phyloP scores from a whole-genome alignment of 2,888 invertebrate genomes.

The Anagyrus pseudococci region DNA sequence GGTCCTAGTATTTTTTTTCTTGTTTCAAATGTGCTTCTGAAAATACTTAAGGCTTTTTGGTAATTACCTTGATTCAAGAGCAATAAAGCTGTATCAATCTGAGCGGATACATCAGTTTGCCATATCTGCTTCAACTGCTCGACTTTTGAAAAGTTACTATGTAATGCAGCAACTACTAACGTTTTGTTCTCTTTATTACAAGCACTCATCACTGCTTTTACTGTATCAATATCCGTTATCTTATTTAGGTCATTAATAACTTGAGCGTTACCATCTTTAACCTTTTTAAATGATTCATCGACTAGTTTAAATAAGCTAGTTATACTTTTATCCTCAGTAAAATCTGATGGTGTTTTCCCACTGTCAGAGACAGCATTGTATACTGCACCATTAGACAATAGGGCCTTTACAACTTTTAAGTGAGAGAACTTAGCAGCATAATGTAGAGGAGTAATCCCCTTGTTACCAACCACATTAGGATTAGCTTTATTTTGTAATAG shows the following conservation, averaged over 20 bases:
- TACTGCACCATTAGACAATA: slow-evolving; percentile 39
- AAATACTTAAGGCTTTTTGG: slow-evolving; percentile 27
- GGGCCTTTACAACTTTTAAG: slow-evolving; percentile 34
- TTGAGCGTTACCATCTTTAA: slow-evolving; percentile 16
- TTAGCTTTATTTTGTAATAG: slow-evolving; percentile 36
- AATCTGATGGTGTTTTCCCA: slow-evolving; percentile 18
- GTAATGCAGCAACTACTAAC: slow-evolving; percentile 11
- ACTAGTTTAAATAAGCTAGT: slow-evolving; percentile 15
- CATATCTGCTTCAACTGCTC: slow-evolving; percentile 17
- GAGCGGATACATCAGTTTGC: slow-evolving; percentile 16
- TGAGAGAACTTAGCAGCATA: slow-evolving; percentile 33
- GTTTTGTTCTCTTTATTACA: slow-evolving; percentile 31
- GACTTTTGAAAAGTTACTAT: slow-evolving; percentile 18
- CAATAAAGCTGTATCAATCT: slow-evolving; percentile 19
- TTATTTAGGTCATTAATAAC: slow-evolving; percentile 32
- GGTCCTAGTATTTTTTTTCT: slow-evolving; percentile 24
- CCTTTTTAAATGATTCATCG: slow-evolving; percentile 16
- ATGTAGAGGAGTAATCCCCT: slow-evolving; percentile 30
- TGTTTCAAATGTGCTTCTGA: slow-evolving; percentile 22
- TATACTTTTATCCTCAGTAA: slow-evolving; percentile 7
- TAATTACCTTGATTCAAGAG: slow-evolving; percentile 23
- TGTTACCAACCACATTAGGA: slow-evolving; percentile 25
- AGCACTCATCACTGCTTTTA: slow-evolving; percentile 35
- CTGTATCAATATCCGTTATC: slow-evolving; percentile 29
- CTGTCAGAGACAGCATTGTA: slow-evolving; percentile 33